Conservation (phyloP, 1,140 invertebrate genomes). For the Drosophila melanogaster region DNA sequence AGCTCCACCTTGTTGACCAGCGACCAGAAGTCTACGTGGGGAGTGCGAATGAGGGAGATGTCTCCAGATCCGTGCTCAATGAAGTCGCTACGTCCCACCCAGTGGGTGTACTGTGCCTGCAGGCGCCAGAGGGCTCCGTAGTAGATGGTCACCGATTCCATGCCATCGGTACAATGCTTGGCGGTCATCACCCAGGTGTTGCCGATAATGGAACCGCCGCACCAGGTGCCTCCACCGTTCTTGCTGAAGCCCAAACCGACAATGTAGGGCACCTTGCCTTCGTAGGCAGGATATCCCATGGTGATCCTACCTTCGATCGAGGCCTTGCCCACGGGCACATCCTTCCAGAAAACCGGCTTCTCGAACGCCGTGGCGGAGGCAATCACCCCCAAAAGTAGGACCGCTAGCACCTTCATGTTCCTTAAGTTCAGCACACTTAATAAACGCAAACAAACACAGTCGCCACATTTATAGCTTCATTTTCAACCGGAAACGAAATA, state of each 20-base stretch:
- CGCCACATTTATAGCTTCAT: background rate
- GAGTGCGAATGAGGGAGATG: slow-evolving; percentile 51
- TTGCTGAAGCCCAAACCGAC: slow-evolving; percentile 53
- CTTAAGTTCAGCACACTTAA: background rate
- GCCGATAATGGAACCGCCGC: slow-evolving; percentile 87
- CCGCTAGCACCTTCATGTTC: slow-evolving; percentile 28
- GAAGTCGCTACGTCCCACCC: slow-evolving; percentile 10
- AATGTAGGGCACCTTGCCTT: slow-evolving; percentile 85
- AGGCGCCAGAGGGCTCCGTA: slow-evolving; percentile 36
- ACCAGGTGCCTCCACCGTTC: slow-evolving; percentile 85
- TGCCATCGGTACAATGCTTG: slow-evolving; percentile 55
- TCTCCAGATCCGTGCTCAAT: slow-evolving; percentile 30
- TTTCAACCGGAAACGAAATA: background rate
- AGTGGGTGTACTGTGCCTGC: slow-evolving; percentile 34
- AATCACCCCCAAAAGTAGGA: slow-evolving; percentile 24
- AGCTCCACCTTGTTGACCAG: slow-evolving; percentile 53
- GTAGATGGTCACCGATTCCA: slow-evolving; percentile 34
- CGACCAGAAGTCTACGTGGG: slow-evolving; percentile 35
- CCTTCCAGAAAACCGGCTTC: slow-evolving; percentile 33
- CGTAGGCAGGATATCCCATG: slow-evolving; percentile 51
- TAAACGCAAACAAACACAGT: background rate
- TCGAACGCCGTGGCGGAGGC: slow-evolving; percentile 31
- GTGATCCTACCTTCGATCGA: slow-evolving; percentile 50
- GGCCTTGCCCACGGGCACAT: slow-evolving; percentile 35
- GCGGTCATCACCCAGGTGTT: slow-evolving; percentile 85